These are phyloP conservation scores for Seriola aureovittata DNA, from an alignment of 2,113 vertebrate genomes.

Conservation along the genomic window DNA sequence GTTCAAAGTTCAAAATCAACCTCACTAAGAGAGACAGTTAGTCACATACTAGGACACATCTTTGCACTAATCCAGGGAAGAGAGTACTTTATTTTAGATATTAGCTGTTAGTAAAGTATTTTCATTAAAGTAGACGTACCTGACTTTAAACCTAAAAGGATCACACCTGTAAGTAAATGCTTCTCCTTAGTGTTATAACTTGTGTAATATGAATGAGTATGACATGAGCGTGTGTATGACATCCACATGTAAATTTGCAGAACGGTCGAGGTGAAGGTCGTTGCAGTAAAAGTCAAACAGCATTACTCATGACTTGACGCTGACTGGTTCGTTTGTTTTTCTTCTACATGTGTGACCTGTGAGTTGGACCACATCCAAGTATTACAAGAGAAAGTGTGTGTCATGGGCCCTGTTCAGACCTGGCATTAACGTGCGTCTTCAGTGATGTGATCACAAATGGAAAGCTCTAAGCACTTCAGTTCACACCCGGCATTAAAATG, in stretches of 20 bases:
- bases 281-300: constrained; percentile 10
- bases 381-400: neutral
- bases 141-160: neutral
- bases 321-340: constrained; percentile 36
- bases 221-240: neutral
- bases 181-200: neutral
- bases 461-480: no score
- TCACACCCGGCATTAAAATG: no score
- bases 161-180: neutral
- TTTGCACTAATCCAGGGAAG: neutral
- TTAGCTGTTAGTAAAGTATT: neutral
- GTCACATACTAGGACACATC: neutral
- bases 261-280: neutral
- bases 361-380: constrained; percentile 10
- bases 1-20: constrained; percentile 1
- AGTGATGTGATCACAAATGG: no score
- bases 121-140: neutral
- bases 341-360: neutral
- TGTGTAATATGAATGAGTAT: neutral
- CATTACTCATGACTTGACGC: neutral
- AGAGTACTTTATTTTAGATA: neutral
- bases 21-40: neutral
- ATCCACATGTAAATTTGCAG: constrained; percentile 7
- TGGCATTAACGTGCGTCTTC: no score
- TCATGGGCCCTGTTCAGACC: neutral